phyloP scores from a whole-genome alignment of 2,888 invertebrate species.

The Hyposoter dolosus region DNA sequence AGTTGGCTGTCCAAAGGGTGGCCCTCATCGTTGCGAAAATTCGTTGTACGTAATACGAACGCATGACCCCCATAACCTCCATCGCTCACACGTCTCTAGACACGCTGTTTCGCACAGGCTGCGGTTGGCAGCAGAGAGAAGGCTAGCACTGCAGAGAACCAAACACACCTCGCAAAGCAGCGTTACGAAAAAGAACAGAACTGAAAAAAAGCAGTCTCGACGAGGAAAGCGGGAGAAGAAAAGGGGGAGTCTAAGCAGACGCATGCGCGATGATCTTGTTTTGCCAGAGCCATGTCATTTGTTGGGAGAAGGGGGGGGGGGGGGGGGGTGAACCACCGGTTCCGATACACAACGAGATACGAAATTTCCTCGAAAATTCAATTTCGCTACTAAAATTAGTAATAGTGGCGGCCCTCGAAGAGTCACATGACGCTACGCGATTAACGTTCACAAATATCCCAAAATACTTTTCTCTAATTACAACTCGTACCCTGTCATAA shows the following conservation, averaged over 20 bases:
- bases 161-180: constrained; percentile 34
- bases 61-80: constrained; percentile 28
- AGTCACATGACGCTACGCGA: neutral
- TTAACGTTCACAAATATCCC: neutral
- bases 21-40: constrained; percentile 10
- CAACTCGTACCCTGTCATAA: neutral
- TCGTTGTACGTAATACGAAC: constrained; percentile 35
- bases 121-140: constrained; percentile 13
- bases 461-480: constrained; percentile 3
- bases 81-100: constrained; percentile 15
- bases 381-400: constrained; percentile 1
- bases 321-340: constrained; percentile 84
- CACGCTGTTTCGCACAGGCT: constrained; percentile 5
- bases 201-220: constrained; percentile 70
- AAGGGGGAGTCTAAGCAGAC: constrained; percentile 70
- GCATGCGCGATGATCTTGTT: constrained; percentile 82
- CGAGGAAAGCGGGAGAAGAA: constrained; percentile 72
- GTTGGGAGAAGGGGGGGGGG: constrained; percentile 44
- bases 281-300: constrained; percentile 78
- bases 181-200: constrained; percentile 73
- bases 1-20: neutral
- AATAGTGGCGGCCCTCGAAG: neutral
- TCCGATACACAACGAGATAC: constrained; percentile 75
- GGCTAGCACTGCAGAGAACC: constrained; percentile 24
- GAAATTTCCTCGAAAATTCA: constrained; percentile 47